Evolutionary conservation across 1,140 invertebrate species (phyloP), one percentile per base, ranked within the genome.

Genomic region (Zaprionus ghesquierei): DNA sequence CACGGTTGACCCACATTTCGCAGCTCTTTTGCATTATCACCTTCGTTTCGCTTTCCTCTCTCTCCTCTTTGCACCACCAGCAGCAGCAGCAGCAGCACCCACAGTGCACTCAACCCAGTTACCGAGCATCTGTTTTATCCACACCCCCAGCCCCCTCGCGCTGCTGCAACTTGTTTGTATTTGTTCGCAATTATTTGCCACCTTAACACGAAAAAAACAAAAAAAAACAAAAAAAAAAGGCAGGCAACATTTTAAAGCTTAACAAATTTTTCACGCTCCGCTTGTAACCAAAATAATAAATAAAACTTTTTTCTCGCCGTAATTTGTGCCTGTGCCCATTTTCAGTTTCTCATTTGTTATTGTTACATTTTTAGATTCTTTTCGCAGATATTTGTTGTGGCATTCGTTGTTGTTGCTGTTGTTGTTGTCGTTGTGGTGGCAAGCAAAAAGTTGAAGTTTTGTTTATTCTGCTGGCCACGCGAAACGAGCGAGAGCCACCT

Each of bases 301-400:
- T 64, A 85, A 74, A 82, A 80, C 68, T 75, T 80, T 75, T 86
- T 71, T 73, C 5, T 31, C 33, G 10, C 9, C 25, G 22, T 69
- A 77, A 78, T 87, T 87, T 79, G n/a, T n/a, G n/a, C n/a, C 59
- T 76, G 71, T 87, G 75, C 80, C 76, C 69, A 75, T 73, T 86
- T 41, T 76, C 68, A 49, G 51, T 75, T 72, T 64, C 58, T 70
- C 69, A 74, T 87, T 87, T 72, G 70, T 86, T 81, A 87, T 79
- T 81, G 79, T 81, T 87, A 64, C 81, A 87, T 69, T 86, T 86
- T 72, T 81, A 82, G 79, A 82, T 82, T 79, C 79, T 75, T 78
- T 85, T 54, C 5, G 27, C 33, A 54, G 55, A 72, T 60, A 53
- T 33, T 51, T 29, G 51, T 35, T 15, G 4, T 0, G 20, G 22